These are phyloP conservation scores for Euura lappo DNA, from an alignment of 1,140 invertebrate genomes.

Conservation along the genomic window DNA sequence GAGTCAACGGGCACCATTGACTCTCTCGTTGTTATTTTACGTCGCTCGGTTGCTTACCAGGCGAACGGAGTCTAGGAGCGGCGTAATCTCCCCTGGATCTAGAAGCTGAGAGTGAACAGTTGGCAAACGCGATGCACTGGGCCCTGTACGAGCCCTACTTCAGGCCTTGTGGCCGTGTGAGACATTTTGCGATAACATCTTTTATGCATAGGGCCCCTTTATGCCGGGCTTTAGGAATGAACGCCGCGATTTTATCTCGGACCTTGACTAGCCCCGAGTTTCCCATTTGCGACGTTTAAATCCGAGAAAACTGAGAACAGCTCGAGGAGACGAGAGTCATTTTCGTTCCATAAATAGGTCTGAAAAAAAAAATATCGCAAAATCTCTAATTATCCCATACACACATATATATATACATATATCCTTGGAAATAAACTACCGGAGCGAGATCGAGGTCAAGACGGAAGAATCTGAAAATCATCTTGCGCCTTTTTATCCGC, in stretches of 20 bases:
- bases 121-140: constrained; percentile 6
- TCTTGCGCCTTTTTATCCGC: background rate
- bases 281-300: background rate
- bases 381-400: no score
- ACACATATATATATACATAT: no score
- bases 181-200: constrained; percentile 3
- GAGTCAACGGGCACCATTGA: constrained; percentile 1
- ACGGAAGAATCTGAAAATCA: no score
- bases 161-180: constrained; percentile 3
- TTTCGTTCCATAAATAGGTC: no score
- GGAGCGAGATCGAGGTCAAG: no score
- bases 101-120: constrained; percentile 1
- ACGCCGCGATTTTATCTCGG: constrained; percentile 2
- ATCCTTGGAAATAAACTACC: no score
- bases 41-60: background rate
- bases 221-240: background rate
- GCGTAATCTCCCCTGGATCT: background rate
- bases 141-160: background rate
- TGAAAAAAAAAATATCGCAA: no score
- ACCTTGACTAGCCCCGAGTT: background rate
- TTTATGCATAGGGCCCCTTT: constrained; percentile 6
- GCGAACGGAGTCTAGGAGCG: background rate
- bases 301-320: background rate
- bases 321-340: no score
- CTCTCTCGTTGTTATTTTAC: background rate